Conservation (phyloP, 2,888 invertebrate genomes). For the Cheilosia soror region DNA sequence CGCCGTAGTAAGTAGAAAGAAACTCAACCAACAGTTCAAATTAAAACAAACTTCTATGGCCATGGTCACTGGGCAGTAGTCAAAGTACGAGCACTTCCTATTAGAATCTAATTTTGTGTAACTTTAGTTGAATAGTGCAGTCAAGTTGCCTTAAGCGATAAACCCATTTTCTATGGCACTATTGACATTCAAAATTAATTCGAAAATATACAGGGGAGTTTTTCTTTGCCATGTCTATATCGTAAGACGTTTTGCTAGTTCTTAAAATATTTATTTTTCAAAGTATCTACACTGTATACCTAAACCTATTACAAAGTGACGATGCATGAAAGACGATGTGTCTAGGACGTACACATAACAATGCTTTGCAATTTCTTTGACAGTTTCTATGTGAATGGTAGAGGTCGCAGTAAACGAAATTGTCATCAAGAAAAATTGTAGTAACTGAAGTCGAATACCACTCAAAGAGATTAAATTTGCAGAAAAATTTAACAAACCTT, state of each 20-base stretch:
- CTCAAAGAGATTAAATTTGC: conserved; percentile 43
- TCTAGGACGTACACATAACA: conserved; percentile 34
- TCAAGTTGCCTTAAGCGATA: conserved; percentile 29
- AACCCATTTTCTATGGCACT: conserved; percentile 36
- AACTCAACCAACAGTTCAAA: conserved; percentile 30
- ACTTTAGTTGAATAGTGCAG: conserved; percentile 39
- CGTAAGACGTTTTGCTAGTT: conserved; percentile 32
- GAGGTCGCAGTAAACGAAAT: conserved; percentile 30
- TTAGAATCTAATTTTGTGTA: conserved; percentile 26
- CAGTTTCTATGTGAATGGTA: conserved; percentile 20
- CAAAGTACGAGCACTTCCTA: conserved; percentile 11
- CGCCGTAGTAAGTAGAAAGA: conserved; percentile 18
- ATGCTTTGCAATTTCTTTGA: conserved; percentile 53
- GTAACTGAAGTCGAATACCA: conserved; percentile 49
- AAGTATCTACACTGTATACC: conserved; percentile 1
- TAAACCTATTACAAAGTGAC: conserved; percentile 19
- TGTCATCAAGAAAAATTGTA: conserved; percentile 39
- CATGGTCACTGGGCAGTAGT: conserved; percentile 48
- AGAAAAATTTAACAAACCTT: background rate
- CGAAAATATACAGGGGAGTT: background rate
- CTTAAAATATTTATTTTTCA: conserved; percentile 31
- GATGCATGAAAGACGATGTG: conserved; percentile 63
- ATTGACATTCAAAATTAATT: conserved; percentile 54
- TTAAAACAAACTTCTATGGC: conserved; percentile 32
- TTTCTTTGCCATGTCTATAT: conserved; percentile 49